A percentile compares a stretch with the other conserved stretches of the same genome.
phyloP scores from a whole-genome alignment of 2,888 invertebrate genomes.

The Melinopterus prodromus region DNA sequence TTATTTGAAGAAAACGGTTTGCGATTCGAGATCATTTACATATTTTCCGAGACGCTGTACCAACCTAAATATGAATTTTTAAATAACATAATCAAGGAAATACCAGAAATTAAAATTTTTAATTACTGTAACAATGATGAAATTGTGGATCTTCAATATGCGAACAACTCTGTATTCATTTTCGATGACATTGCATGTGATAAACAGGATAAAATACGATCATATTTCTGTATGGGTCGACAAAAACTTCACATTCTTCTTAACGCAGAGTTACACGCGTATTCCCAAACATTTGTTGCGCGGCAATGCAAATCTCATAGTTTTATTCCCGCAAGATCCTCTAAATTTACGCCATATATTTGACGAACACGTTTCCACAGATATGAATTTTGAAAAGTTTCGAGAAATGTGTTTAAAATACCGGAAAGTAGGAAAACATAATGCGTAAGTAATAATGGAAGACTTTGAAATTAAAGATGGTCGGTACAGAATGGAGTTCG shows the following conservation, averaged over 20 bases:
- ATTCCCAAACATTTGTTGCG: constrained; percentile 53
- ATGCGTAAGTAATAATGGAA: constrained; percentile 39
- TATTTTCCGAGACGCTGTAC: constrained; percentile 50
- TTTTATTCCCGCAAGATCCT: too few species aligned
- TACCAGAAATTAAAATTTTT: too few species aligned
- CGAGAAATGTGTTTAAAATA: too few species aligned
- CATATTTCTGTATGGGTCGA: constrained; percentile 36
- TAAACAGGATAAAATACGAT: too few species aligned
- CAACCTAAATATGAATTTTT: constrained; percentile 46
- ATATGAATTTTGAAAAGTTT: constrained; percentile 43
- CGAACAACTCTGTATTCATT: constrained; percentile 46
- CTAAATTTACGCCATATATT: not conserved
- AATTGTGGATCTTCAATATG: constrained; percentile 41
- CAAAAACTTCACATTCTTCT: constrained; percentile 45
- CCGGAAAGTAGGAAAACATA: not conserved
- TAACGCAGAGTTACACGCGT: constrained; percentile 51
- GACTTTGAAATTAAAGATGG: constrained; percentile 46
- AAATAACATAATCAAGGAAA: too few species aligned
- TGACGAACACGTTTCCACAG: constrained; percentile 45
- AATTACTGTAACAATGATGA: too few species aligned
- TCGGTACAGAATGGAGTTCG: constrained; percentile 51
- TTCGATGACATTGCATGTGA: too few species aligned
- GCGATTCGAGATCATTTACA: constrained; percentile 49
- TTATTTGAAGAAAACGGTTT: too few species aligned
- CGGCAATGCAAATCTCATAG: constrained; percentile 47